These are phyloP conservation scores for Maniola hyperantus DNA, from an alignment of 2,888 invertebrate genomes.

Conservation along the genomic window DNA sequence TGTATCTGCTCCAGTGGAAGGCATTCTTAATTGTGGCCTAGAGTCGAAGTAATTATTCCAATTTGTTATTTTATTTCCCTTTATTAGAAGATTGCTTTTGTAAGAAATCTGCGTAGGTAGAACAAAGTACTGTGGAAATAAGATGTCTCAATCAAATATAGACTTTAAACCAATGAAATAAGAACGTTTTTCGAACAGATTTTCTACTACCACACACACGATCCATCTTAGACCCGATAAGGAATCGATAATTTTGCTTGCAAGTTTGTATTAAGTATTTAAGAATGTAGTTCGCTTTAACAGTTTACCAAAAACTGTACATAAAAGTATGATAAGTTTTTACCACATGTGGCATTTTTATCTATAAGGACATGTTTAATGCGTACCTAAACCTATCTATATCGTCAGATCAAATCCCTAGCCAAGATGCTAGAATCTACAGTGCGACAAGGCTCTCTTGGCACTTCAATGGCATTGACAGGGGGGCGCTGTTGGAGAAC, in stretches of 20 bases:
- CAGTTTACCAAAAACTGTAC: conserved; percentile 38
- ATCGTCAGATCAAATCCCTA: not conserved
- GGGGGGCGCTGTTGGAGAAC: too few species aligned
- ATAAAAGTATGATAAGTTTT: conserved; percentile 31
- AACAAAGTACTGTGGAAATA: not conserved
- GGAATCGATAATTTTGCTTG: conserved; percentile 24
- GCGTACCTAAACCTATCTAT: not conserved
- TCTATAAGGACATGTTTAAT: conserved; percentile 24
- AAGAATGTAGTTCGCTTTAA: conserved; percentile 29
- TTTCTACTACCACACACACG: not conserved
- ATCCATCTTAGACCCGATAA: not conserved
- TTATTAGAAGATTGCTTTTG: conserved; percentile 4
- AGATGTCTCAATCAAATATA: not conserved
- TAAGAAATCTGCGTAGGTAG: not conserved
- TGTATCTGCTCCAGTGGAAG: too few species aligned
- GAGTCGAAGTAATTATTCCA: not conserved
- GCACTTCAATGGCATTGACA: too few species aligned
- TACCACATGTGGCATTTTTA: conserved; percentile 37
- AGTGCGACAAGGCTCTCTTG: too few species aligned
- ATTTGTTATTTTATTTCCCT: not conserved
- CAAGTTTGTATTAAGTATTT: conserved; percentile 14
- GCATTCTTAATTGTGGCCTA: too few species aligned
- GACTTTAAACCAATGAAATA: not conserved
- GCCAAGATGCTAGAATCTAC: not conserved
- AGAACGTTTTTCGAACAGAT: not conserved